Base-by-base conservation (phyloP, 2,113 vertebrate genomes). In the Cyprinodon variegatus region DNA sequence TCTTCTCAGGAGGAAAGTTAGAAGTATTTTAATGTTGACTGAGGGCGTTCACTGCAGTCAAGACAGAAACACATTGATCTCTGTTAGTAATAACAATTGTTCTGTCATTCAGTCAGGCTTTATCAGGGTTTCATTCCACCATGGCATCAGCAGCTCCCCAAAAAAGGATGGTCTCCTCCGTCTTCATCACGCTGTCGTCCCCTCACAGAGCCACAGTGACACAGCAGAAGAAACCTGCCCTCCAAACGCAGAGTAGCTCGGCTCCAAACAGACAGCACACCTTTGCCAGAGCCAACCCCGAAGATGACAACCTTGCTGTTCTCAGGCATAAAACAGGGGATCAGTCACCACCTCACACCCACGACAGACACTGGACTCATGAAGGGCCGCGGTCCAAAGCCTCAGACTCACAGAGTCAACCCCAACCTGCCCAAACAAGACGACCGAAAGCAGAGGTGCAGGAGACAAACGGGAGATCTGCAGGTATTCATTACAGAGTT, bases 101-200 rank as follows among this genome's bases (percentile, higher is more conserved):
- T 69, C 46, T 88, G 57, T 79, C 11, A 40, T 65, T 65, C n/a
- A 78, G 60, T 65, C 59, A 84, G 75, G 39, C 45, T 86, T 38
- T 15, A 45, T 61, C 50, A 72, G 43, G 71, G 43, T 76, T 77
- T 70, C 3, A 64, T 39, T 68, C 68, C 78, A 70, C 40, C 83
- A 95, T 95, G 94, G 90, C 93, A 40, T 90, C 94, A 6, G 91
- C 92, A n/a, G 83, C 85, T 57, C 83, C 89, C 0, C 94, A 95
- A 83, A 97, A 96, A 86, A 96, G 95, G 82, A 92, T 98, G 0
- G 94, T 96, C 57, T 98, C 97, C 0, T 98, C 97, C 0, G 78
- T 98, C 74, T 98, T 96, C 86, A 98, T 99, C 92, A 97, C 95
- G 12, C 92, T 98, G 63, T 80, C 94, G 0, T 90, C 96, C 14